These are phyloP conservation scores for Chorisops tibialis DNA, from an alignment of 2,888 invertebrate genomes.

Conservation along the genomic window DNA sequence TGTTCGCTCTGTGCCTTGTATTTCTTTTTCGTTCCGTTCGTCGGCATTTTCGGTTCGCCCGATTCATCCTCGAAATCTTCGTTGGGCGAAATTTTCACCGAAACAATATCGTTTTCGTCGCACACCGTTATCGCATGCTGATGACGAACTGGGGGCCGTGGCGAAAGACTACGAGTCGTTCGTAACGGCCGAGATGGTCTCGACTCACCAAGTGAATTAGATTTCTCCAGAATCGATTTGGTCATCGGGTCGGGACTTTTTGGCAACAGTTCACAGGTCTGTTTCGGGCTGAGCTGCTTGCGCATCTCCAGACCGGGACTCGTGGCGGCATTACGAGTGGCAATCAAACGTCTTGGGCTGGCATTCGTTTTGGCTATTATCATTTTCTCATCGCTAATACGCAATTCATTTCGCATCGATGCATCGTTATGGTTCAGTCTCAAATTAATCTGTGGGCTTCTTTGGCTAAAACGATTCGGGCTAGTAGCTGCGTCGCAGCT, in stretches of 20 bases:
- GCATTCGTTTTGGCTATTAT: slow-evolving; percentile 31
- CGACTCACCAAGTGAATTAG: slow-evolving; percentile 41
- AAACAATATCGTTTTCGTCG: slow-evolving; percentile 40
- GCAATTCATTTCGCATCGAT: slow-evolving; percentile 23
- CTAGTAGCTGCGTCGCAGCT: slow-evolving; percentile 38
- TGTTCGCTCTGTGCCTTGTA: slow-evolving; percentile 49
- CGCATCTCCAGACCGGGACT: slow-evolving; percentile 46
- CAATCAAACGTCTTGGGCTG: slow-evolving; percentile 38
- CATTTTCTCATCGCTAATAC: slow-evolving; percentile 26
- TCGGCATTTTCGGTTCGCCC: slow-evolving; percentile 15
- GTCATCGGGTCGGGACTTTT: slow-evolving; percentile 47
- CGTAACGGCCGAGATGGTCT: slow-evolving; percentile 41
- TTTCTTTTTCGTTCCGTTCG: slow-evolving; percentile 37
- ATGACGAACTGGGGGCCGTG: slow-evolving; percentile 41
- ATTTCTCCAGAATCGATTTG: slow-evolving; percentile 46
- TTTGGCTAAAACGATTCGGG: slow-evolving; percentile 33
- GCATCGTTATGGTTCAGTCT: slow-evolving; percentile 24
- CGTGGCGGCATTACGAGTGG: slow-evolving; percentile 52
- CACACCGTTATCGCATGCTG: slow-evolving; percentile 42
- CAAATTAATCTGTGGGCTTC: slow-evolving; percentile 21
- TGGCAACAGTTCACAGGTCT: slow-evolving; percentile 59
- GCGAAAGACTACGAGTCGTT: slow-evolving; percentile 41
- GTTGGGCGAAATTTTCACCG: slow-evolving; percentile 41
- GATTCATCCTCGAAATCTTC: slow-evolving; percentile 39
- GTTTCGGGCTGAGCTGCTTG: slow-evolving; percentile 54